Conservation (phyloP, 2,113 vertebrate genomes). For the Abramis brama region DNA sequence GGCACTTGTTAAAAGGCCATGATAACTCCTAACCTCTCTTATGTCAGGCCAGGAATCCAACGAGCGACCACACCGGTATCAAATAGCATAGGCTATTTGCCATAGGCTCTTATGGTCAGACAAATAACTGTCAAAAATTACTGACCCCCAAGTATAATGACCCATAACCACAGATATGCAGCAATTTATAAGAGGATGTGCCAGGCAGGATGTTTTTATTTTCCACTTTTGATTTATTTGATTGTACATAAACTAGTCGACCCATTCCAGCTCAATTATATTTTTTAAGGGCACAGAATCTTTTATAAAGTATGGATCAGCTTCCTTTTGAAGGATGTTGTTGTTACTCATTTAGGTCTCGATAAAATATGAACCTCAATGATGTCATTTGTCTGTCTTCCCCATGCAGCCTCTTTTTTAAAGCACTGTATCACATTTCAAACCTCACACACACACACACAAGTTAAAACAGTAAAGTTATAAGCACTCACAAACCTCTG, state of each 20-base stretch:
- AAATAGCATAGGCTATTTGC: too few species aligned
- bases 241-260: not conserved
- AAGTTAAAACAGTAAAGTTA: not conserved
- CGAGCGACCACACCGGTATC: not conserved
- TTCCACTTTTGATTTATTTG: not conserved
- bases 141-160: not conserved
- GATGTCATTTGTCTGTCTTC: not conserved
- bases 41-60: constrained; percentile 30
- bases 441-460: not conserved
- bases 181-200: not conserved
- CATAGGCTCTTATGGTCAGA: not conserved
- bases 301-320: not conserved
- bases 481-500: not conserved
- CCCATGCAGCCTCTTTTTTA: not conserved
- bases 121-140: not conserved
- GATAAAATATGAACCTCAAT: not conserved
- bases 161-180: not conserved
- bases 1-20: constrained; percentile 15
- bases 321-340: not conserved
- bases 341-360: not conserved
- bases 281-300: not conserved
- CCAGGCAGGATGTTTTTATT: not conserved
- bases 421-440: not conserved
- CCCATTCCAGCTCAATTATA: not conserved
- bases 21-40: constrained; percentile 1